These are phyloP conservation scores for Campopleginae sp. DNA, from an alignment of 2,888 invertebrate species.

Conservation along the genomic window DNA sequence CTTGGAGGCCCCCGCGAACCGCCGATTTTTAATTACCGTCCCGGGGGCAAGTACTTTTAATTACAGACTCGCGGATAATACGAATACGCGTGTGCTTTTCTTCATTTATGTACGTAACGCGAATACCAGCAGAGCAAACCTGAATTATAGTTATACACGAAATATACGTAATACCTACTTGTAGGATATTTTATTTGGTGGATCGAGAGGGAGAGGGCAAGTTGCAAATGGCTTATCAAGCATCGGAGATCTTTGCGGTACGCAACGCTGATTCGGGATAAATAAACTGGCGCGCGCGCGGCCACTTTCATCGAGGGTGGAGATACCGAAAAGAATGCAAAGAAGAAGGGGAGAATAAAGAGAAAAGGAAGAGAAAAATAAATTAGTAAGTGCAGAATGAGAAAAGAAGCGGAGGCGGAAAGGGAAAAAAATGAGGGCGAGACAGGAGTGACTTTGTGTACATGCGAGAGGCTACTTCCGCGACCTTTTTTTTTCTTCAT, in stretches of 20 bases:
- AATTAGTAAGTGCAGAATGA: conserved; percentile 57
- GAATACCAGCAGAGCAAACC: conserved; percentile 16
- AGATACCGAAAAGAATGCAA: conserved; percentile 23
- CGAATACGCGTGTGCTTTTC: conserved; percentile 47
- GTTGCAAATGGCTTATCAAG: conserved; percentile 58
- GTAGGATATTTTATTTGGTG: conserved; percentile 61
- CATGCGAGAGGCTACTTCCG: conserved; percentile 38
- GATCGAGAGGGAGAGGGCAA: conserved; percentile 37
- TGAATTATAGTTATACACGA: conserved; percentile 52
- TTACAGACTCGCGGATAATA: conserved; percentile 63
- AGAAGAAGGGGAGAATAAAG: conserved; percentile 18
- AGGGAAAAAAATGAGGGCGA: conserved; percentile 51
- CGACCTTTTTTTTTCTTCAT: conserved; percentile 31
- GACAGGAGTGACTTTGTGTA: conserved; percentile 51
- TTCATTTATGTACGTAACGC: conserved; percentile 6
- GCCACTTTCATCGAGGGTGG: conserved; percentile 56
- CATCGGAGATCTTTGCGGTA: conserved; percentile 61
- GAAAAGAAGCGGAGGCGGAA: conserved; percentile 2
- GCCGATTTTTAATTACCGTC: conserved; percentile 69
- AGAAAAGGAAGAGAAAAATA: conserved; percentile 43
- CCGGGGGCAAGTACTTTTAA: conserved; percentile 65
- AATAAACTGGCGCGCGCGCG: conserved; percentile 57
- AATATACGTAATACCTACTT: conserved; percentile 62
- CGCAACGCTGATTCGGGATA: conserved; percentile 68
- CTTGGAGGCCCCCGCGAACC: conserved; percentile 62